Evolutionary conservation across 2,113 vertebrate genomes (phyloP).

Genomic region (Perca fluviatilis): DNA sequence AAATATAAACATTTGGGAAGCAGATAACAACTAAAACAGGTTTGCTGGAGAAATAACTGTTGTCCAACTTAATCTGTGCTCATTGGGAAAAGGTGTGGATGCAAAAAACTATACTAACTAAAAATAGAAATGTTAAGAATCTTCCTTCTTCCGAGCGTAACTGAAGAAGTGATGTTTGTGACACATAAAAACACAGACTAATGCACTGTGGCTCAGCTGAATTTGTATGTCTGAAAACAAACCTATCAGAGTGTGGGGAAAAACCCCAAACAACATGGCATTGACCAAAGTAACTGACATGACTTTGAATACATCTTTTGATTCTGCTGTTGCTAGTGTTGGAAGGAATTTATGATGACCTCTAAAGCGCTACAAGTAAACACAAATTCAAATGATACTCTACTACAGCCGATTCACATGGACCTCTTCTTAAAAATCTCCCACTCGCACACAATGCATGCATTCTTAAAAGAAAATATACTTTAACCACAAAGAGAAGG

Average conservation of each 20-base stretch:
- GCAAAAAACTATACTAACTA: neutral
- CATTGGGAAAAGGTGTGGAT: neutral
- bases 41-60: neutral
- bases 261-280: neutral
- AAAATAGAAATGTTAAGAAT: neutral
- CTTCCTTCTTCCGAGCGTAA: neutral
- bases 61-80: neutral
- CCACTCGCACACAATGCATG: neutral
- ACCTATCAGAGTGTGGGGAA: neutral
- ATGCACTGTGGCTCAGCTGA: neutral
- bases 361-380: neutral
- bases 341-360: neutral
- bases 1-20: conserved; percentile 20
- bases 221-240: neutral
- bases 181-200: neutral
- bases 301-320: neutral
- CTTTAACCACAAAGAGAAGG: neutral
- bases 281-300: neutral
- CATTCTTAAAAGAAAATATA: neutral
- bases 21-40: neutral
- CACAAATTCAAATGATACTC: conserved; percentile 4
- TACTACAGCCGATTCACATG: neutral
- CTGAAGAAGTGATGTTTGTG: neutral
- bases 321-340: neutral
- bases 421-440: neutral